These are phyloP conservation scores for Dendrocincla tyrannina DNA, from an alignment of 2,797 vertebrate species.

Conservation along the genomic window DNA sequence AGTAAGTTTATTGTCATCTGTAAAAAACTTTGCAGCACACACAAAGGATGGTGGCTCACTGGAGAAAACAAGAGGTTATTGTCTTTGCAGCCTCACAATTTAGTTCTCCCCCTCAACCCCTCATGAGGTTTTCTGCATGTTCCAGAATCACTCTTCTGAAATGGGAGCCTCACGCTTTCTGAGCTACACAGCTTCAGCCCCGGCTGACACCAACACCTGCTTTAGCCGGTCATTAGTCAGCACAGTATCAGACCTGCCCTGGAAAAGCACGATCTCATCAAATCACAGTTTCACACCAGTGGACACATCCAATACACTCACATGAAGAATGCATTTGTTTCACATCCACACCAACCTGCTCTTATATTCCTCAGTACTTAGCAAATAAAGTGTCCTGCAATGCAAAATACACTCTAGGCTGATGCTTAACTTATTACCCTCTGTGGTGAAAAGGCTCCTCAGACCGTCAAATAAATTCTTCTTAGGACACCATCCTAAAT, in stretches of 20 bases:
- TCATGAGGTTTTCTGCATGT: neutral
- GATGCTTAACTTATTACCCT: neutral
- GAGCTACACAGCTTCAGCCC: neutral
- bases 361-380: neutral
- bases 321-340: constrained; percentile 30
- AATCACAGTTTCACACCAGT: neutral
- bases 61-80: constrained; percentile 10
- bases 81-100: neutral
- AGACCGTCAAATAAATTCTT: constrained; percentile 63
- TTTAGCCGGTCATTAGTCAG: neutral
- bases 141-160: neutral
- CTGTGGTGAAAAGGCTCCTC: constrained; percentile 53
- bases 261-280: constrained; percentile 22
- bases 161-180: neutral
- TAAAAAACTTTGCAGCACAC: neutral
- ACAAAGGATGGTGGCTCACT: neutral
- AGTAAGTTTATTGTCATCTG: neutral
- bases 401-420: neutral
- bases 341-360: neutral
- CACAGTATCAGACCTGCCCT: constrained; percentile 1
- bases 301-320: neutral
- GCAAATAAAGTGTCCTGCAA: neutral
- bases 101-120: neutral
- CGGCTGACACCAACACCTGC: neutral
- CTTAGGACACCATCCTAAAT: constrained; percentile 42